Evolutionary conservation across 2,888 invertebrate genomes (phyloP).

Genomic region (Cyclophora albipunctata): DNA sequence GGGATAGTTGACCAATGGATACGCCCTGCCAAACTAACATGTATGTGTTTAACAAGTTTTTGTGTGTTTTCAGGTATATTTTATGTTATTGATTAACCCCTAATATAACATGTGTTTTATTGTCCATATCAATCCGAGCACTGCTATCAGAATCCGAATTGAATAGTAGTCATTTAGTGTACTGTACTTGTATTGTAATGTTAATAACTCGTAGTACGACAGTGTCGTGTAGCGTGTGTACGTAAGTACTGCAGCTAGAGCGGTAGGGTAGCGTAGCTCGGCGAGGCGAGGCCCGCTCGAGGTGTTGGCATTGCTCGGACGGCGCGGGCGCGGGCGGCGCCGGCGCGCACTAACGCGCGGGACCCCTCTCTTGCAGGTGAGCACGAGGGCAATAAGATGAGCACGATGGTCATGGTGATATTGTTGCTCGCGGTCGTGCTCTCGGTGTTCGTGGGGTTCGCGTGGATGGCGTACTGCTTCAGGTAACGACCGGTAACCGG

Average conservation of each 20-base stretch:
- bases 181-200: neutral
- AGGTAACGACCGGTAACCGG: constrained; percentile 80
- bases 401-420: constrained; percentile 93
- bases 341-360: constrained; percentile 71
- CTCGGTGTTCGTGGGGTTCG: constrained; percentile 96
- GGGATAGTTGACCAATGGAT: too few relatives aligned
- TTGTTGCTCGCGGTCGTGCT: constrained; percentile 94
- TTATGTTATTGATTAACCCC: constrained; percentile 47
- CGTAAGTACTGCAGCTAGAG: constrained; percentile 1
- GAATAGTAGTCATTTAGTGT: neutral
- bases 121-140: constrained; percentile 61
- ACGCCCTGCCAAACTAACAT: too few relatives aligned
- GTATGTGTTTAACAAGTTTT: constrained; percentile 28
- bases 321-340: constrained; percentile 52
- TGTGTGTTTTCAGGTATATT: constrained; percentile 62
- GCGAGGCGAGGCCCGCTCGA: neutral
- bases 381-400: constrained; percentile 87
- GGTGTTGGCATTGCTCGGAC: constrained; percentile 58
- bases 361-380: constrained; percentile 80
- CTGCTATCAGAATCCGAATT: constrained; percentile 49
- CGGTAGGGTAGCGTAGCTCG: too few relatives aligned
- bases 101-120: constrained; percentile 33
- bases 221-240: constrained; percentile 1
- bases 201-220: neutral
- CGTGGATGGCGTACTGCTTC: constrained; percentile 96